A percentile compares a stretch with the other conserved stretches of the same genome.
Evolutionary conservation across 2,113 vertebrate species (phyloP).

Genomic region (Varanus salvator): DNA sequence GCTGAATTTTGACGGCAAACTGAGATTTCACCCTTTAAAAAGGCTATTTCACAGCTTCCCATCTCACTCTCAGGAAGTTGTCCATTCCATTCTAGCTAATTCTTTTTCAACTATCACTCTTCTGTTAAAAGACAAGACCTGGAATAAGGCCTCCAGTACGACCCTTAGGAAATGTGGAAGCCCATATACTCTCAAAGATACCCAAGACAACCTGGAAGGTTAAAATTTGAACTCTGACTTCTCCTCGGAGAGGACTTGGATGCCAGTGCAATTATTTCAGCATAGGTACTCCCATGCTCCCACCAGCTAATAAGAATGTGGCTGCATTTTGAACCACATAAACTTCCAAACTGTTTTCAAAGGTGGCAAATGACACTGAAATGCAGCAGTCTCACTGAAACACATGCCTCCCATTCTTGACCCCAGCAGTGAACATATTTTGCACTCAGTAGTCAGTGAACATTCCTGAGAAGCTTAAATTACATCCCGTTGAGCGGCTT

Average conservation of each 20-base stretch:
- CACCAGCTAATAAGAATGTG: neutral
- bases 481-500: conserved; percentile 36
- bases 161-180: neutral
- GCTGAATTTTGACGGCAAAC: too few species aligned
- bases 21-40: too few species aligned
- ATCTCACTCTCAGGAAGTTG: too few species aligned
- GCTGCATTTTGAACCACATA: neutral
- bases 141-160: neutral
- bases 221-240: neutral
- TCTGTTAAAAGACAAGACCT: neutral
- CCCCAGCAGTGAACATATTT: conserved; percentile 56
- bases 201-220: neutral
- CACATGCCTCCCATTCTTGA: conserved; percentile 27
- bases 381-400: conserved; percentile 21
- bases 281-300: neutral
- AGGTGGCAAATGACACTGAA: conserved; percentile 24
- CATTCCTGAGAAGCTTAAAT: conserved; percentile 58
- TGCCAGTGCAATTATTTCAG: neutral
- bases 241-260: neutral
- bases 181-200: neutral
- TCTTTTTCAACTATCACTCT: conserved; percentile 58
- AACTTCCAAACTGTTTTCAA: neutral
- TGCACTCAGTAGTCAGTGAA: conserved; percentile 39
- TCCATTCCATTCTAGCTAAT: neutral
- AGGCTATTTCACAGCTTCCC: neutral